Evolutionary conservation across 92 coral and sea anemone species (phyloP).

Genomic region (Parazoanthus atlanticus): DNA sequence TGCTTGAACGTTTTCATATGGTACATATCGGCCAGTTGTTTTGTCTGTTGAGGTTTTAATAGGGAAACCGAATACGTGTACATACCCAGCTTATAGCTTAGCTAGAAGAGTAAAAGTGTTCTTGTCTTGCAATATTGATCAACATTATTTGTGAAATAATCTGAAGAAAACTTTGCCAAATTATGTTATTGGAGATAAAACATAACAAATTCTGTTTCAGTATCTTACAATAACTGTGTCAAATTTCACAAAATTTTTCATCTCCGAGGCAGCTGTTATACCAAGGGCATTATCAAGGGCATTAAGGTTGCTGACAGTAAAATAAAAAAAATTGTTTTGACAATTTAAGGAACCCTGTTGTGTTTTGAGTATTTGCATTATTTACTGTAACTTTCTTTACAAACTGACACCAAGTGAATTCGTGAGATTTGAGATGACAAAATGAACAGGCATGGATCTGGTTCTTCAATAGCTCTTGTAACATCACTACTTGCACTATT

Average conservation of each 20-base stretch:
- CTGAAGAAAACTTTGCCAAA: not conserved
- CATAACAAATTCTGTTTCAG: conserved; percentile 1
- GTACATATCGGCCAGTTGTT: not conserved
- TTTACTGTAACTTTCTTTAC: conserved; percentile 2
- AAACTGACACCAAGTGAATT: conserved; percentile 1
- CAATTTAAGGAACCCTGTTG: conserved; percentile 9
- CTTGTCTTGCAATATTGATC: not conserved
- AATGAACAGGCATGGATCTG: not conserved
- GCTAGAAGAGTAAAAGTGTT: not conserved
- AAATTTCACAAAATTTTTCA: not conserved
- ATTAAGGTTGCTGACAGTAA: conserved; percentile 14
- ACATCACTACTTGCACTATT: conserved; percentile 3
- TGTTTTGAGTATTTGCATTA: not conserved
- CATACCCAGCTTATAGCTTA: conserved; percentile 6
- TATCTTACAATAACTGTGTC: not conserved
- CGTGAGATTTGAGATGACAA: not conserved
- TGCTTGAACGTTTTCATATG: no score
- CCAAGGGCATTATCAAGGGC: conserved; percentile 3
- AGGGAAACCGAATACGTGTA: not conserved
- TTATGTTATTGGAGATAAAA: not conserved
- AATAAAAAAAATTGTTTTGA: not conserved
- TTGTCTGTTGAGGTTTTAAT: not conserved
- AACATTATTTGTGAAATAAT: not conserved
- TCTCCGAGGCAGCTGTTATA: not conserved
- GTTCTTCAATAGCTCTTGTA: not conserved